Evolutionary conservation across 2,888 invertebrate species (phyloP).

Genomic region (Macrostomum cliftonense): DNA sequence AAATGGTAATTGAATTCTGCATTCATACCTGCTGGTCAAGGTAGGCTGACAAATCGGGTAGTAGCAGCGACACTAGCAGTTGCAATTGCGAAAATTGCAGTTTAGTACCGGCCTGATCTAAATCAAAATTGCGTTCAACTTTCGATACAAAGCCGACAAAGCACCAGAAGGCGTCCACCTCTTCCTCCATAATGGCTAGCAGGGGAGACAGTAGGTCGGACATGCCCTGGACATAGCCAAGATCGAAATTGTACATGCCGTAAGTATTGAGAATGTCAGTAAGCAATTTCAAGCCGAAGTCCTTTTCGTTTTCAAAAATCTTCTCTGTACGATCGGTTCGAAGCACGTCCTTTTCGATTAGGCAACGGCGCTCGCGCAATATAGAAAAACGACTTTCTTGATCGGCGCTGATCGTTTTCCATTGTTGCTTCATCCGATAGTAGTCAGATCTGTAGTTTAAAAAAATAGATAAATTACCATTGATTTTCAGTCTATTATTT

Average conservation of each 20-base stretch:
- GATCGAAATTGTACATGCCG: slow-evolving; percentile 92
- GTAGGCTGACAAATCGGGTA: too few relatives aligned
- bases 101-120: slow-evolving; percentile 42
- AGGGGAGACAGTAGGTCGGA: slow-evolving; percentile 84
- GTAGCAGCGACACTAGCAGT: too few relatives aligned
- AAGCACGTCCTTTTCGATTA: slow-evolving; percentile 91
- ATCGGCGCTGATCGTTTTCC: slow-evolving; percentile 66
- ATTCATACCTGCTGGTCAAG: too few relatives aligned
- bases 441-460: slow-evolving; percentile 50
- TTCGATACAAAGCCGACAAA: slow-evolving; percentile 91
- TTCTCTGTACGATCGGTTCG: slow-evolving; percentile 74
- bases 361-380: slow-evolving; percentile 68
- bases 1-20: too few relatives aligned
- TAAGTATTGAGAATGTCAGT: slow-evolving; percentile 91
- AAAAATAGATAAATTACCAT: too few relatives aligned
- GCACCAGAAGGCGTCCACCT: slow-evolving; percentile 94
- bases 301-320: slow-evolving; percentile 80
- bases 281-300: slow-evolving; percentile 60
- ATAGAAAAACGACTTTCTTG: slow-evolving; percentile 74
- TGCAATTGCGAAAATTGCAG: too few relatives aligned
- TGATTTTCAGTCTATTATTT: too few relatives aligned
- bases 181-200: slow-evolving; percentile 65
- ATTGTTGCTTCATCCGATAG: slow-evolving; percentile 82
- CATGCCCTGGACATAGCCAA: slow-evolving; percentile 68
- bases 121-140: slow-evolving; percentile 94